Base-by-base conservation (phyloP, 2,113 vertebrate genomes). In the Eonycteris spelaea region DNA sequence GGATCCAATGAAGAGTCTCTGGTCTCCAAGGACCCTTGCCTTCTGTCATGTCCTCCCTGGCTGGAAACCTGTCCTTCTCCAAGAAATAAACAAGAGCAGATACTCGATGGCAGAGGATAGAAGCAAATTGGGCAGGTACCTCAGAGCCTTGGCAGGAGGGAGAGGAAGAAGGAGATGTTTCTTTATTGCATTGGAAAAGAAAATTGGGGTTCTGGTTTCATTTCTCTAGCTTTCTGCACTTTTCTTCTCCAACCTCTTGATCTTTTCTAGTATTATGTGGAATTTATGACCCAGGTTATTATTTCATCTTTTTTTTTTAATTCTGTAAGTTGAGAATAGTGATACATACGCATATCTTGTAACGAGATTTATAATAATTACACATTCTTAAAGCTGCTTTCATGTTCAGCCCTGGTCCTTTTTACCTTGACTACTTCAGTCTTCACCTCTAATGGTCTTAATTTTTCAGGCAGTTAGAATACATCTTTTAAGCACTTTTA, bases 161-260 rank as follows among this genome's bases (percentile, higher is more conserved):
- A 26, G 51, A 85, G 40, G 30, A 51, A 51, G 26, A n/a, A 19
- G 12, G 43, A 14, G 24, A 33, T 33, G 24, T 35, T 51, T 40
- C 15, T 67, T 73, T 13, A 3, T 19, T 10, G 24, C 43, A 2
- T 21, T 26, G 33, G 77, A 18, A 55, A 11, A 18, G 51, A 24
- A 55, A 2, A 22, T 2, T 3, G 1, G 21, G 0, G 2, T 5
- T 35, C 86, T 48, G 15, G 26, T 53, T 61, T 33, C 13, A 0
- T n/a, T 33, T 35, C 65, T 21, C 78, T 85, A 16, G 0, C 21
- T 5, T 33, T 19, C 35, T 28, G 21, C 48, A 9, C 28, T 67
- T 74, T 43, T 73, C n/a, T 38, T 24, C 38, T 35, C 28, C 48
- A 33, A 5, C 57, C 33, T 89, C 71, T 40, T 61, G 2, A 79